Evolutionary conservation across 1,140 invertebrate genomes (phyloP).

Genomic region (Cataglyphis hispanica): DNA sequence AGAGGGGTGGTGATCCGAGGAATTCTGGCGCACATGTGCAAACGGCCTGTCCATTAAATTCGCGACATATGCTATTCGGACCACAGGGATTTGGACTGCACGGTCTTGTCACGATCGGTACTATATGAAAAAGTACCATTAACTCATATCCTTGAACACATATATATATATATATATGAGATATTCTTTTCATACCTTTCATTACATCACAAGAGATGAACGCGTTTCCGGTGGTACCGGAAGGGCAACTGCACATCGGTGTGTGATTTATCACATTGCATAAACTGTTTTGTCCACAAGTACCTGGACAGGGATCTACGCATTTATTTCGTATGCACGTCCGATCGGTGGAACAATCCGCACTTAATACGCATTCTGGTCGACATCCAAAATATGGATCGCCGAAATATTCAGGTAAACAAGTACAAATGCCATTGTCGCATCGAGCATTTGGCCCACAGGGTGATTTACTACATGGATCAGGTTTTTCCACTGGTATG

Average conservation of each 20-base stretch:
- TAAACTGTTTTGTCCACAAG: slow-evolving; percentile 90
- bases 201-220: slow-evolving; percentile 87
- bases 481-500: slow-evolving; percentile 18
- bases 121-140: slow-evolving; percentile 40
- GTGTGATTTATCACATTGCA: slow-evolving; percentile 91
- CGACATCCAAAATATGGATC: slow-evolving; percentile 87
- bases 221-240: slow-evolving; percentile 91
- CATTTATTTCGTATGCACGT: slow-evolving; percentile 90
- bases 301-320: slow-evolving; percentile 87
- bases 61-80: slow-evolving; percentile 90
- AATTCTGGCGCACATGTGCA: slow-evolving; percentile 91
- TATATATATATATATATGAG: too few relatives aligned
- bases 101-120: slow-evolving; percentile 84
- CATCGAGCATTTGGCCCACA: slow-evolving; percentile 87
- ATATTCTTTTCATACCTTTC: slow-evolving; percentile 78
- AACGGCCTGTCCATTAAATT: slow-evolving; percentile 89
- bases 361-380: slow-evolving; percentile 91
- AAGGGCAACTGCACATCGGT: slow-evolving; percentile 90
- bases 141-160: background rate
- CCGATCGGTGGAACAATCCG: slow-evolving; percentile 89
- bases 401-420: slow-evolving; percentile 84
- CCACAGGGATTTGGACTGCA: slow-evolving; percentile 93
- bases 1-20: slow-evolving; percentile 91
- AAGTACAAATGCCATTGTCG: slow-evolving; percentile 86
- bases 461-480: slow-evolving; percentile 83